Conservation (phyloP, 2,888 invertebrate species). For the Patella depressa region DNA sequence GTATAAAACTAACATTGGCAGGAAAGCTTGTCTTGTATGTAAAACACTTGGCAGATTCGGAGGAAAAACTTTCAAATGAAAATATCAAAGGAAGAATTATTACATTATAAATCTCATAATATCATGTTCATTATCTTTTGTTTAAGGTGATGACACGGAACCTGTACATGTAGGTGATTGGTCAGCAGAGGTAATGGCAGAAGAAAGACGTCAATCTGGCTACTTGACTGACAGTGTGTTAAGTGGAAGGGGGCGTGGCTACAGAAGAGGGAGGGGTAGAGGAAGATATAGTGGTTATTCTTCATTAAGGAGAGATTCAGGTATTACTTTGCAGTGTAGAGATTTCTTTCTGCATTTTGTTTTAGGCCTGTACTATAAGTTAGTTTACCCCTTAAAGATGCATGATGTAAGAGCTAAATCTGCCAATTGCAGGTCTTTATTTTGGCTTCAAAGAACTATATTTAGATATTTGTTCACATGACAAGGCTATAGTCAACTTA, state of each 20-base stretch:
- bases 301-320: slow-evolving; percentile 5
- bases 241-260: slow-evolving; percentile 74
- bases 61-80: background rate
- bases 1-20: too few species aligned
- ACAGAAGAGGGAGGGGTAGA: slow-evolving; percentile 80
- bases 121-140: background rate
- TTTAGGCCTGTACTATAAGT: too few species aligned
- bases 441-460: too few species aligned
- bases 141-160: slow-evolving; percentile 45
- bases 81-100: background rate
- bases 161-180: slow-evolving; percentile 57
- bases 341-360: too few species aligned
- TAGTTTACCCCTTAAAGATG: too few species aligned
- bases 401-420: too few species aligned
- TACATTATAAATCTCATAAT: too few species aligned
- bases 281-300: slow-evolving; percentile 33
- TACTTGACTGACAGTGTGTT: slow-evolving; percentile 67
- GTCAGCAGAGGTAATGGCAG: slow-evolving; percentile 63
- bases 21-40: too few species aligned
- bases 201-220: slow-evolving; percentile 57
- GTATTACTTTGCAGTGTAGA: background rate
- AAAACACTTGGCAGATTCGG: too few species aligned
- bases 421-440: too few species aligned
- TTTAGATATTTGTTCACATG: too few species aligned
- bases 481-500: too few species aligned